Evolutionary conservation across 2,888 invertebrate genomes (phyloP), one percentile per base, ranked within the genome.

Genomic region (Caenorhabditis sp.): DNA sequence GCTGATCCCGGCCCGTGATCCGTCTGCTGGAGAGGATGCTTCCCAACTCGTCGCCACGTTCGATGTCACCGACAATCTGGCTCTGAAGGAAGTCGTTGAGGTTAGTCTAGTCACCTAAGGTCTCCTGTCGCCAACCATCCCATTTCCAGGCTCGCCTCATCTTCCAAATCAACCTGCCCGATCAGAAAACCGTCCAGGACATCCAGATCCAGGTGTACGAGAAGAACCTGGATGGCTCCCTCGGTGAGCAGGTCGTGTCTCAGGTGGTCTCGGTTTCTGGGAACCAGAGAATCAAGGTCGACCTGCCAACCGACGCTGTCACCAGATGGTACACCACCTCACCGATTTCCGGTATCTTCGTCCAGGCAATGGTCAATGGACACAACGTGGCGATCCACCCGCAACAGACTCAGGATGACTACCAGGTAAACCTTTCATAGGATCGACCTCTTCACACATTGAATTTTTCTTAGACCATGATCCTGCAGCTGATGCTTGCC

Each of bases 351-450:
- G 68, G 72, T 6, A 5, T 79, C 24, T 82, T 72, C 62, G 81
- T 82, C 3, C 47, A 47, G 6, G 89, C 88, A 20, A 60, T 80
- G 15, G 61, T 77, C 64, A 70, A 80, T 8, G 87, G 84, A 2
- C 80, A 83, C 53, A 89, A 89, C 62, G 65, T 89, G 6, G 89
- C 81, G 6, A 44, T 85, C n/a, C 85, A 89, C 28, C 88, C 88
- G 4, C 76, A 76, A 8, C 72, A 84, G 18, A 50, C 61, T 8
- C 13, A 8, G 1, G 28, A 53, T 4, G 72, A 65, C 13, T 24
- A 51, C n/a, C 82, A 87, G 82, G 77, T 55, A 15, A 5, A 32
- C 5, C 9, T n/a, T n/a, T n/a, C n/a, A n/a, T n/a, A n/a, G n/a
- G n/a, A n/a, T n/a, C n/a, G n/a, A n/a, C n/a, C n/a, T n/a, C n/a